Evolutionary conservation across 2,113 vertebrate species (phyloP).

Genomic region (Phaethornis superciliosus): DNA sequence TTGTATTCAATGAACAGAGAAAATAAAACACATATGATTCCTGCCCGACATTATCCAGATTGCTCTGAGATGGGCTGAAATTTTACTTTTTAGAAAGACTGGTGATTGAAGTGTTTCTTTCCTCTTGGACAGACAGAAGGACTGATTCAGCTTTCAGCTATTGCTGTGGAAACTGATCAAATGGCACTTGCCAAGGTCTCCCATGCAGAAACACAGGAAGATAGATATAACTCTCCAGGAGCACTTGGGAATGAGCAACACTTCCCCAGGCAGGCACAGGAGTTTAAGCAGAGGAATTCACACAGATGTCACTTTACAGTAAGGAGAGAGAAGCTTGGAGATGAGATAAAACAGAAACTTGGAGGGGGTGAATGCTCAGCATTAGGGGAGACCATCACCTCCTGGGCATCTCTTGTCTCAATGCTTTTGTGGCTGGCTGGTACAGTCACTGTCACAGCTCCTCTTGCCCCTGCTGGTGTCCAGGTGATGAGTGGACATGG

Average conservation of each 20-base stretch:
- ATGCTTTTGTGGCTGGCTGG: fast-evolving
- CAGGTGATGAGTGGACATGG: background rate
- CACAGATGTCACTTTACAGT: background rate
- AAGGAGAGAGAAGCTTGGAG: background rate
- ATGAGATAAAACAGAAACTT: background rate
- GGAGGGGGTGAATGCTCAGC: background rate
- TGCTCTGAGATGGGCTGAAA: background rate
- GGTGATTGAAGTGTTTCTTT: background rate
- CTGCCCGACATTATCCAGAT: background rate
- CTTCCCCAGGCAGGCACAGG: background rate
- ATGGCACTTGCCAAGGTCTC: background rate
- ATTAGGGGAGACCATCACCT: background rate
- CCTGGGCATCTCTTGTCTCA: background rate
- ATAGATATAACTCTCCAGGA: background rate
- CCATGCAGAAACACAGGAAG: background rate
- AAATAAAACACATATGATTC: background rate
- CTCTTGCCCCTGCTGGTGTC: background rate
- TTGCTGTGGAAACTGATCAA: background rate
- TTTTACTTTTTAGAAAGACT: background rate
- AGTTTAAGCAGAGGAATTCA: background rate
- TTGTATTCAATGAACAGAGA: background rate
- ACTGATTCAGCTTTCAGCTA: background rate
- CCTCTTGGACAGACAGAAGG: background rate
- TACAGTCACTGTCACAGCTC: background rate
- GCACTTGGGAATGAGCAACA: fast-evolving